Conservation (phyloP, 1,140 invertebrate genomes). For the Meteorus sp. region DNA sequence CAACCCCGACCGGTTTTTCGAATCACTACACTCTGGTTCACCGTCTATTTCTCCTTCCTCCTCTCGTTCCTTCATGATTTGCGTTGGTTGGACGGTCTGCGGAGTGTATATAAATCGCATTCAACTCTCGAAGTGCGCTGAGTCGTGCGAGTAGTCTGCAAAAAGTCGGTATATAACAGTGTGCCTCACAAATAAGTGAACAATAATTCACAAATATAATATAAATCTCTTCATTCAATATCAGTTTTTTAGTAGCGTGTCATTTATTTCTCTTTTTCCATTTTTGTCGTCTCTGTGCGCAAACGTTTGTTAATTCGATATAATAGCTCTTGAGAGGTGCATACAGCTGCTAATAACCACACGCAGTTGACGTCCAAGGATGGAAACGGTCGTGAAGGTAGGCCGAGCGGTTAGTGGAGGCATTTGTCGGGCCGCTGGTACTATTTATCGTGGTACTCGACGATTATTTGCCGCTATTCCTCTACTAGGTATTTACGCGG, state of each 20-base stretch:
- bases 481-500: slow-evolving; percentile 41
- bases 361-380: too few relatives aligned
- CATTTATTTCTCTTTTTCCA: background rate
- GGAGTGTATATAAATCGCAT: slow-evolving; percentile 53
- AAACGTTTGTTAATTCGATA: too few relatives aligned
- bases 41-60: background rate
- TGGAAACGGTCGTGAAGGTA: slow-evolving; percentile 53
- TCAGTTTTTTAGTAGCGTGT: background rate
- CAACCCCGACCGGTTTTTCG: background rate
- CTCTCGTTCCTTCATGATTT: slow-evolving; percentile 11
- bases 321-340: too few relatives aligned
- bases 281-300: too few relatives aligned
- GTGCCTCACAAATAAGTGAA: slow-evolving; percentile 13
- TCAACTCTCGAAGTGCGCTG: slow-evolving; percentile 35
- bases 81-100: slow-evolving; percentile 50
- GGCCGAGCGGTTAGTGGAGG: slow-evolving; percentile 48
- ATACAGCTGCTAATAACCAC: too few relatives aligned
- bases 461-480: slow-evolving; percentile 49
- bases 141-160: slow-evolving; percentile 32
- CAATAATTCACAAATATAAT: too few relatives aligned
- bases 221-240: too few relatives aligned
- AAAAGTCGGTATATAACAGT: slow-evolving; percentile 10
- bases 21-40: background rate
- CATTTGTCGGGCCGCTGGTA: slow-evolving; percentile 46
- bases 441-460: slow-evolving; percentile 46